Evolutionary conservation across 2,113 vertebrate species (phyloP).

Genomic region (Dasyornis broadbenti): DNA sequence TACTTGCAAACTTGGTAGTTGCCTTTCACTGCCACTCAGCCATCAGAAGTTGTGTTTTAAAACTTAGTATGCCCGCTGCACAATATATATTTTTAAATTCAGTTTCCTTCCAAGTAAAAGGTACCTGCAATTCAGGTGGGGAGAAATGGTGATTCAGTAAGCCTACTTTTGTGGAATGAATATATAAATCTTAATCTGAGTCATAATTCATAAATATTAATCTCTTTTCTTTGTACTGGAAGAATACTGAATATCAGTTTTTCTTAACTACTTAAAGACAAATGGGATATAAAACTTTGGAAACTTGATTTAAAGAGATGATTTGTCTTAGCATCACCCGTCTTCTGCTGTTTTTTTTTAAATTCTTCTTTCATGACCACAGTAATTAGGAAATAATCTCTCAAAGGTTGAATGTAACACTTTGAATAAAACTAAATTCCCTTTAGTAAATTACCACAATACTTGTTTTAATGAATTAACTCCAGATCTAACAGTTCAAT

Average conservation of each 20-base stretch:
- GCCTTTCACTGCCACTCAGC: background rate
- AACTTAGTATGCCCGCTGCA: background rate
- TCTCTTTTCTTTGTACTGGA: background rate
- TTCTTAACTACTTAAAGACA: background rate
- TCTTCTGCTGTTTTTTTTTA: background rate
- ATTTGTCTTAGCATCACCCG: background rate
- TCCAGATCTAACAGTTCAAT: background rate
- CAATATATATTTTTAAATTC: constrained; percentile 20
- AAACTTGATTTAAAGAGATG: background rate
- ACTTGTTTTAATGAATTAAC: background rate
- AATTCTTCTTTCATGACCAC: background rate
- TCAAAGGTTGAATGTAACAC: background rate
- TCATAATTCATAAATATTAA: constrained; percentile 51
- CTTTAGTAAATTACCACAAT: background rate
- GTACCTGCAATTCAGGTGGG: constrained; percentile 7
- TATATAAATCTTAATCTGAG: constrained; percentile 53
- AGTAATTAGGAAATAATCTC: background rate
- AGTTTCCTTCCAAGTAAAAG: constrained; percentile 22
- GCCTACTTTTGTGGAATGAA: background rate
- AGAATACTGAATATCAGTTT: background rate
- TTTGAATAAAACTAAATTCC: background rate
- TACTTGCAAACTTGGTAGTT: background rate
- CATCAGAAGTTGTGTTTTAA: background rate
- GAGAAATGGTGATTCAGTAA: constrained; percentile 27
- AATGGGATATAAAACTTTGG: background rate